Base-by-base conservation (phyloP, 2,797 vertebrate genomes). In the Taeniopygia guttata region DNA sequence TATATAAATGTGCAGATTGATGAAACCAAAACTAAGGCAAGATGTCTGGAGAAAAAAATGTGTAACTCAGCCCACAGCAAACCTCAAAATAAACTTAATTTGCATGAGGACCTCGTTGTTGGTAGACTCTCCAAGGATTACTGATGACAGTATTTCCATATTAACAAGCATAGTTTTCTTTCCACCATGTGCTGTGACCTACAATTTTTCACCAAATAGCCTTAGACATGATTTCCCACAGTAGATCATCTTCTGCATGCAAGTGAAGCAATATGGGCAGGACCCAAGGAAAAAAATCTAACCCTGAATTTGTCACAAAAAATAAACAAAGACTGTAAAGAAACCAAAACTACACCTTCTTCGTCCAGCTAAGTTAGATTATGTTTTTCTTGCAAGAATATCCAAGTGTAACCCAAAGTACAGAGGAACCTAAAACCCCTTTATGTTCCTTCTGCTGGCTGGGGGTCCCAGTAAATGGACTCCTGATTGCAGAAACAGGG, bases 31-130 rank as follows among this genome's bases (percentile, higher is more conserved):
- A 93, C 82, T 84, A 88, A 91, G 59, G 70, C 91, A 92, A 91
- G 46, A 95, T 51, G 83, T 97, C 92, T 91, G 58, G 82, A 86
- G 80, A 81, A 72, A 89, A 89, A 89, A 93, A 69, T n/a, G 82
- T 90, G 84, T 85, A 93, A 89, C 42, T 93, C 88, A 56, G 52
- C 92, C 94, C 89, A 93, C 85, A 70, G 80, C 82, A 93, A 95
- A 89, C 30, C 91, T 92, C 85, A 93, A 96, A 96, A 95, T 88
- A 96, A 93, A 81, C 83, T 81, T 93, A 21, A 93, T 95, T 93
- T 96, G 77, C 96, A 95, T 88, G 76, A 96, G 80, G 83, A 90
- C 58, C 59, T 93, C 59, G 5, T 88, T 70, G 87, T 69, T 66
- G 45, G 58, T 90, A 86, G 74, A 81, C 77, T 70, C 93, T n/a